Conservation (phyloP, 2,888 invertebrate species). For the Drosophila meridiana region DNA sequence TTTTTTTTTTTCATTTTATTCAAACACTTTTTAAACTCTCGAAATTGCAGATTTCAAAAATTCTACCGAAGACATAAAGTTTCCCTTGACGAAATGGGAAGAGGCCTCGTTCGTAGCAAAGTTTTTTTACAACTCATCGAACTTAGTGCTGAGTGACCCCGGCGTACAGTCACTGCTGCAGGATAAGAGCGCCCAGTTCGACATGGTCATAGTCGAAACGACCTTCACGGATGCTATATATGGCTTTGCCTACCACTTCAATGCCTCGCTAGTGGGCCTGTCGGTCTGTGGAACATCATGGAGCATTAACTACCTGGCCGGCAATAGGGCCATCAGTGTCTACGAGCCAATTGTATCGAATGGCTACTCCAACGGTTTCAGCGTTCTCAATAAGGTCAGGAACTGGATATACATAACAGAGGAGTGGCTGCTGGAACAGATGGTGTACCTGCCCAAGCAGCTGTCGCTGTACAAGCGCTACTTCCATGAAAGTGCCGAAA, state of each 20-base stretch:
- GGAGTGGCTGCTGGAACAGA: slow-evolving; percentile 49
- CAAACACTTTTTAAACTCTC: too few relatives aligned
- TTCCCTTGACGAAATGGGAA: slow-evolving; percentile 40
- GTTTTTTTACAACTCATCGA: slow-evolving; percentile 41
- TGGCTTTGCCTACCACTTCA: slow-evolving; percentile 72
- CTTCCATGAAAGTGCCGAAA: slow-evolving; percentile 39
- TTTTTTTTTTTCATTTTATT: too few relatives aligned
- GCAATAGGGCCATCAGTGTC: slow-evolving; percentile 63
- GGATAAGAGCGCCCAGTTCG: slow-evolving; percentile 41
- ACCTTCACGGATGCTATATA: slow-evolving; percentile 78
- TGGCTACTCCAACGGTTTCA: slow-evolving; percentile 29
- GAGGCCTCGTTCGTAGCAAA: slow-evolving; percentile 40
- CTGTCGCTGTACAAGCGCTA: slow-evolving; percentile 44
- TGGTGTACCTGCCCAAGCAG: slow-evolving; percentile 56
- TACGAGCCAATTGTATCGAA: slow-evolving; percentile 57
- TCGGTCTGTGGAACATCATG: slow-evolving; percentile 58
- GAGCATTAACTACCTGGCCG: slow-evolving; percentile 61
- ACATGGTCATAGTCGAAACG: slow-evolving; percentile 56
- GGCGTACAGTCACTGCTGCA: slow-evolving; percentile 44
- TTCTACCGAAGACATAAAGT: background rate
- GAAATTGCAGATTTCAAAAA: slow-evolving; percentile 22
- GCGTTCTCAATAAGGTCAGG: slow-evolving; percentile 24
- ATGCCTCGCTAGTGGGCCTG: slow-evolving; percentile 74
- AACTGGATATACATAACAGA: slow-evolving; percentile 63
- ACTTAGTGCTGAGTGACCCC: slow-evolving; percentile 33